Evolutionary conservation across 2,888 invertebrate species (phyloP).

Genomic region (Scaptomyza flava): DNA sequence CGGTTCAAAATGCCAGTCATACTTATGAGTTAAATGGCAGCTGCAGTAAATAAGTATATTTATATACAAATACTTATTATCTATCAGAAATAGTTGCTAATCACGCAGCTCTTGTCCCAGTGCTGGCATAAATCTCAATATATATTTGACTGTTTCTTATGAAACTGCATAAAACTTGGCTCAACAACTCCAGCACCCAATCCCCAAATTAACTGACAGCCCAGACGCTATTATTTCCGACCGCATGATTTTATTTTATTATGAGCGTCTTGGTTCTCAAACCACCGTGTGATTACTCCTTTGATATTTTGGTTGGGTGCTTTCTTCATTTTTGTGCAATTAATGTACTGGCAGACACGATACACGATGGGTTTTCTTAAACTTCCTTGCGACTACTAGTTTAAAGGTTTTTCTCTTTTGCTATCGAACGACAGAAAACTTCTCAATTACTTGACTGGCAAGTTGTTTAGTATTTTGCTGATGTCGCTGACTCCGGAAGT

Average conservation of each 20-base stretch:
- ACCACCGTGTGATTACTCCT: constrained; percentile 56
- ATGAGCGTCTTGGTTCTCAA: constrained; percentile 9
- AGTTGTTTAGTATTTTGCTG: constrained; percentile 64
- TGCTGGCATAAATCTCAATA: constrained; percentile 48
- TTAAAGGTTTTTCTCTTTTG: constrained; percentile 23
- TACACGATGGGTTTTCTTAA: constrained; percentile 26
- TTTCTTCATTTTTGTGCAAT: constrained; percentile 56
- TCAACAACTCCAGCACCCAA: constrained; percentile 27
- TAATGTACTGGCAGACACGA: constrained; percentile 62
- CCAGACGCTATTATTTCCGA: constrained; percentile 82
- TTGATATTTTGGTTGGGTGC: constrained; percentile 74
- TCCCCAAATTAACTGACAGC: constrained; percentile 48
- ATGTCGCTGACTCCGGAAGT: constrained; percentile 59
- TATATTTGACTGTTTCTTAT: constrained; percentile 44
- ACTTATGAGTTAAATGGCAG: constrained; percentile 45
- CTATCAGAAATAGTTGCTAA: constrained; percentile 68
- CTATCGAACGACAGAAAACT: constrained; percentile 45
- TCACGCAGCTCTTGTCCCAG: constrained; percentile 59
- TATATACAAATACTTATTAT: constrained; percentile 57
- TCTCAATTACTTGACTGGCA: constrained; percentile 61
- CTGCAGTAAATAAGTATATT: constrained; percentile 42
- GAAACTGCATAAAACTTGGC: constrained; percentile 64
- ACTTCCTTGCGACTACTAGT: constrained; percentile 24
- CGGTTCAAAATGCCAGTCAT: constrained; percentile 49
- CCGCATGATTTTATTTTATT: constrained; percentile 76